A percentile compares a stretch with the other conserved stretches of the same genome.
These are phyloP conservation scores for Sardina pilchardus DNA, from an alignment of 2,113 vertebrate species.

Conservation along the genomic window DNA sequence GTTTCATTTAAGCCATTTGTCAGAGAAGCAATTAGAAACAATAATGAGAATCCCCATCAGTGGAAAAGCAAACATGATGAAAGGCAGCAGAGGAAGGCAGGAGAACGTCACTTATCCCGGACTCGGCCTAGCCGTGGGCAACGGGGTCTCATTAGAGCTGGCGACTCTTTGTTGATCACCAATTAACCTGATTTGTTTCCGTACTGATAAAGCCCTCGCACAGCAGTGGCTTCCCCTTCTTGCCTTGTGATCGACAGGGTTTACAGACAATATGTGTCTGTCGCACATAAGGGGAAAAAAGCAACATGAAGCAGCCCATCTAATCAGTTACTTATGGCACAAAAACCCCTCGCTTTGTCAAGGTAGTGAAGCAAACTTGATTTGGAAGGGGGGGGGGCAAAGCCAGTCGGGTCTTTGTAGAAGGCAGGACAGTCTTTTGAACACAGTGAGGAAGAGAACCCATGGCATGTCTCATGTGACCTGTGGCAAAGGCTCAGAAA, in stretches of 20 bases:
- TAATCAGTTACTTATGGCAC: slow-evolving; percentile 64
- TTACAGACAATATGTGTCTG: slow-evolving; percentile 81
- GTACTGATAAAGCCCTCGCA: slow-evolving; percentile 87
- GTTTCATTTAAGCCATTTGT: slow-evolving; percentile 97
- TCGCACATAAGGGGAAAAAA: slow-evolving; percentile 66
- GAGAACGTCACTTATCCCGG: slow-evolving; percentile 84
- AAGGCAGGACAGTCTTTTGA: slow-evolving; percentile 45
- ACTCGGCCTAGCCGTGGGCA: slow-evolving; percentile 86
- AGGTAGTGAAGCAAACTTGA: slow-evolving; percentile 12
- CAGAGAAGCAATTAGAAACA: slow-evolving; percentile 98
- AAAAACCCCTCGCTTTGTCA: slow-evolving; percentile 37
- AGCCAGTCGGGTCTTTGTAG: slow-evolving; percentile 41
- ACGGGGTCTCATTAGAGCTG: slow-evolving; percentile 91
- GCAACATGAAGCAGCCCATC: slow-evolving; percentile 68
- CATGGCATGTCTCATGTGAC: slow-evolving; percentile 47
- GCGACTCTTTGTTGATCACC: slow-evolving; percentile 93
- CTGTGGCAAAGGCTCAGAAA: slow-evolving; percentile 46
- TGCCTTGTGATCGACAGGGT: slow-evolving; percentile 77
- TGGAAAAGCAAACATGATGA: slow-evolving; percentile 86
- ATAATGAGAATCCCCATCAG: slow-evolving; percentile 89
- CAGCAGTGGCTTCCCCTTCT: slow-evolving; percentile 77
- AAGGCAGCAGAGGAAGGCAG: slow-evolving; percentile 83
- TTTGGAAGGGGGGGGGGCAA: slow-evolving; percentile 27
- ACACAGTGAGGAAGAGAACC: slow-evolving; percentile 41
- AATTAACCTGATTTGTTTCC: slow-evolving; percentile 98